A percentile compares a stretch with the other conserved stretches of the same genome.
Evolutionary conservation across 2,797 vertebrate species (phyloP).

Genomic region (Cebuella pygmaea): DNA sequence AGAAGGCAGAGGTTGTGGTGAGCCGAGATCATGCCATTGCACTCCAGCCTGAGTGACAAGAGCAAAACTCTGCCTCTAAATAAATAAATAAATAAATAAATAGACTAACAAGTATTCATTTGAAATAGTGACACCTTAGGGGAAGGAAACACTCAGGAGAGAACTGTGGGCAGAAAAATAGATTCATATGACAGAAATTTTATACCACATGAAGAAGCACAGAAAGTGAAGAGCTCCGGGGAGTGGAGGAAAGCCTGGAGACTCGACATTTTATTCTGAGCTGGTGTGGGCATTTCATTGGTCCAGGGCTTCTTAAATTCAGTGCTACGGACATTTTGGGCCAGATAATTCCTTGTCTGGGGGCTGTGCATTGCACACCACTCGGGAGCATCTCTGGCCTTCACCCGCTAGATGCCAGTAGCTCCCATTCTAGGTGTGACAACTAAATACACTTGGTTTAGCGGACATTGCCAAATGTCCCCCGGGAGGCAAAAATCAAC

Average conservation of each 20-base stretch:
- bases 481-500: neutral
- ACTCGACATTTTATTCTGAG: neutral
- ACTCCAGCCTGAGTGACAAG: no score
- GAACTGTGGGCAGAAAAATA: neutral
- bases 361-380: rapidly evolving
- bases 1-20: no score
- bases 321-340: neutral
- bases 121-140: neutral
- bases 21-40: no score
- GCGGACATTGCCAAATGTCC: neutral
- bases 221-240: no score
- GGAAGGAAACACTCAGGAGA: neutral
- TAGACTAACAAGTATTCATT: neutral
- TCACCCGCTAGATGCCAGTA: neutral
- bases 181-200: neutral
- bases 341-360: neutral
- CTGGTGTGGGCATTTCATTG: neutral
- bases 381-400: neutral
- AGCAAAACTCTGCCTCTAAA: no score
- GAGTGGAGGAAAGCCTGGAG: neutral
- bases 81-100: no score
- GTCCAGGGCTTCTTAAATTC: neutral
- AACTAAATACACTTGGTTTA: neutral
- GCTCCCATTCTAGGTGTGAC: neutral
- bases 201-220: neutral